Conservation (phyloP, 2,888 invertebrate genomes). For the Aelia acuminata region DNA sequence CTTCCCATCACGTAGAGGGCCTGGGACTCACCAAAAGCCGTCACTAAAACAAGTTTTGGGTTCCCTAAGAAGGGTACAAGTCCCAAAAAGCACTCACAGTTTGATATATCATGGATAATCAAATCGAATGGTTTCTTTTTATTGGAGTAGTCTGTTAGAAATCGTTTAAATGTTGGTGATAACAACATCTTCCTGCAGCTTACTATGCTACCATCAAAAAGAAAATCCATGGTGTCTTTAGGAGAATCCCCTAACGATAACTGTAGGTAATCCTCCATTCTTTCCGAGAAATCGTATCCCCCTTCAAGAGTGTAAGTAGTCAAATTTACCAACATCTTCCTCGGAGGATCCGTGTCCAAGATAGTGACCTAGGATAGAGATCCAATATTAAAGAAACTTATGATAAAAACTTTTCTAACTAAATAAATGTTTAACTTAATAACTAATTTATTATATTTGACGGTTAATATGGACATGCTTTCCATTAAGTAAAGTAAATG, state of each 20-base stretch:
- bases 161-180: background rate
- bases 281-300: background rate
- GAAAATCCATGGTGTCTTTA: background rate
- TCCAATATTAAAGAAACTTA: too few relatives aligned
- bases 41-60: background rate
- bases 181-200: background rate
- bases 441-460: too few relatives aligned
- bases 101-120: background rate
- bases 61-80: background rate
- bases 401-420: too few relatives aligned
- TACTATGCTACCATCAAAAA: background rate
- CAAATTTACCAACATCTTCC: background rate
- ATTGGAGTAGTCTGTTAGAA: background rate
- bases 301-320: background rate
- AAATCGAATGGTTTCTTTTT: background rate
- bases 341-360: background rate
- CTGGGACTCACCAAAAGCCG: background rate
- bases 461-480: too few relatives aligned
- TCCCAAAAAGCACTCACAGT: background rate
- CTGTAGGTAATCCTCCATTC: background rate
- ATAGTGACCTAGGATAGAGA: background rate
- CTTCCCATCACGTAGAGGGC: background rate
- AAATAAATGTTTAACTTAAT: too few relatives aligned
- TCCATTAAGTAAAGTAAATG: too few relatives aligned
- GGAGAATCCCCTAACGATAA: background rate